Conservation (phyloP, 2,888 invertebrate genomes). For the Tetrapedia diversipes region DNA sequence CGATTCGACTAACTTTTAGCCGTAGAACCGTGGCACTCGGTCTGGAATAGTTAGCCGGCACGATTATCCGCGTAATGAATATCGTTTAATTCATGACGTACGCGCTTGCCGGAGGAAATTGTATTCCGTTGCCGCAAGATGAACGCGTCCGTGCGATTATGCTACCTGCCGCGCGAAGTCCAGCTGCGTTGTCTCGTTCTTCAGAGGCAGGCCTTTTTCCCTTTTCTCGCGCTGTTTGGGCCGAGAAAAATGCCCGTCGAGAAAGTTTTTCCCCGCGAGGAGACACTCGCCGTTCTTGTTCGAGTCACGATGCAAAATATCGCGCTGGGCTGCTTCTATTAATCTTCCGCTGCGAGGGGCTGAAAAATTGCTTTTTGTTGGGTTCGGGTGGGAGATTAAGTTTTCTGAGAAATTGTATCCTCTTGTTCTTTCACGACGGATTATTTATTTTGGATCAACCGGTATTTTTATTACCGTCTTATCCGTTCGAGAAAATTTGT, state of each 20-base stretch:
- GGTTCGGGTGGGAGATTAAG: neutral
- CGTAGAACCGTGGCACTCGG: constrained; percentile 12
- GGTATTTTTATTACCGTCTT: too few relatives aligned
- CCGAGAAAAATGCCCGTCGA: constrained; percentile 1
- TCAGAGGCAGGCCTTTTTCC: neutral
- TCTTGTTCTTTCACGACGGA: neutral
- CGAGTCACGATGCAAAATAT: constrained; percentile 5
- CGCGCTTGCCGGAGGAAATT: constrained; percentile 30
- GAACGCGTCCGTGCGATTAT: constrained; percentile 33
- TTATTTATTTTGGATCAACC: too few relatives aligned
- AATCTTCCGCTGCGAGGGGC: constrained; percentile 13
- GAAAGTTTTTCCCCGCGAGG: constrained; percentile 21
- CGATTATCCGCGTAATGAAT: constrained; percentile 46
- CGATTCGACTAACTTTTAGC: constrained; percentile 48
- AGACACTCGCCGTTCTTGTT: constrained; percentile 19
- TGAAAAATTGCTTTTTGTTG: neutral
- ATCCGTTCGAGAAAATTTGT: too few relatives aligned
- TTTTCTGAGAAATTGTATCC: too few relatives aligned
- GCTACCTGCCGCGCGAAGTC: constrained; percentile 12
- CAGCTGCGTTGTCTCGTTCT: constrained; percentile 12
- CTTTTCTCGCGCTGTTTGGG: too few relatives aligned
- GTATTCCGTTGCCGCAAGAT: constrained; percentile 34
- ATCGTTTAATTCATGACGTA: constrained; percentile 48
- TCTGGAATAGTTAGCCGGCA: constrained; percentile 36
- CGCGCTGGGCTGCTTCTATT: constrained; percentile 14